Conservation (phyloP, 2,888 invertebrate species). For the Cheilosia grossa region DNA sequence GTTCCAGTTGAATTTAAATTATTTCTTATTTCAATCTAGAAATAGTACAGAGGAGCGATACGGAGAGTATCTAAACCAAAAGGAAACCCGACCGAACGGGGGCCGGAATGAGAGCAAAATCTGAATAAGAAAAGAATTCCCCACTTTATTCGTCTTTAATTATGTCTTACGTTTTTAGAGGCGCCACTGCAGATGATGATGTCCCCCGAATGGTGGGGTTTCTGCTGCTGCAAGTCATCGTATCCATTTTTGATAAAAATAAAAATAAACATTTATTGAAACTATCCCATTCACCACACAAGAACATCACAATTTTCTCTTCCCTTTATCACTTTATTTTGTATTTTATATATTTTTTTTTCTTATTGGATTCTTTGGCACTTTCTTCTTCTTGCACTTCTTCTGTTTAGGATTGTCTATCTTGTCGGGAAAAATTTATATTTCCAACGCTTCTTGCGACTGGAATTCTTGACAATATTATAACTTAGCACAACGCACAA, state of each 20-base stretch:
- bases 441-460: conserved; percentile 21
- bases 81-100: conserved; percentile 5
- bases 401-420: conserved; percentile 22
- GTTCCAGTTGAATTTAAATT: conserved; percentile 40
- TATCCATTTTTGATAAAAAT: background rate
- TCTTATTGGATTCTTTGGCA: conserved; percentile 74
- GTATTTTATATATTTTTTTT: conserved; percentile 17
- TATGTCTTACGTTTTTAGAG: conserved; percentile 55
- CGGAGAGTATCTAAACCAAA: conserved; percentile 12
- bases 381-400: conserved; percentile 66
- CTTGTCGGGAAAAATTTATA: conserved; percentile 21
- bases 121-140: conserved; percentile 44
- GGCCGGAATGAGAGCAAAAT: conserved; percentile 36
- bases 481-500: conserved; percentile 21
- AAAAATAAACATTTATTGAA: background rate
- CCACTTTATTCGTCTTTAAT: background rate
- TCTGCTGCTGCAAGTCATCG: background rate
- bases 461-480: conserved; percentile 13
- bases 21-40: conserved; percentile 24
- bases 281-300: conserved; percentile 28
- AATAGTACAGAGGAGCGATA: conserved; percentile 23
- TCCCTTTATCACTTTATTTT: conserved; percentile 25
- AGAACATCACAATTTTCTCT: conserved; percentile 1
- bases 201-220: conserved; percentile 20
- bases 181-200: conserved; percentile 45